Evolutionary conservation across 2,113 vertebrate species (phyloP).

Genomic region (Vidua chalybeata): DNA sequence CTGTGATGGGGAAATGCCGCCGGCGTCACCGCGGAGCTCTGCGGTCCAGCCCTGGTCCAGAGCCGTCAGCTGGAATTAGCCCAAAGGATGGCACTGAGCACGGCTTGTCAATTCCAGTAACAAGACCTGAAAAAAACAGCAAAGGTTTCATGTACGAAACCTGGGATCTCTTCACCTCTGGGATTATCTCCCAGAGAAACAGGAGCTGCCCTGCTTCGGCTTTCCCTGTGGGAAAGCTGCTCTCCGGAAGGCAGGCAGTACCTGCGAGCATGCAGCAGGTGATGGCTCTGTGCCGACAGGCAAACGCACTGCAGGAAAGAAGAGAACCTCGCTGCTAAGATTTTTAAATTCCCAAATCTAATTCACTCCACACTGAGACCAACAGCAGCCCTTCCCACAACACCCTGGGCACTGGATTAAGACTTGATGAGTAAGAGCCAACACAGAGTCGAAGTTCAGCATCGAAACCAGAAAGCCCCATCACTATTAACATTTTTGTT

Average conservation of each 20-base stretch:
- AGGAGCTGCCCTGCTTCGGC: background rate
- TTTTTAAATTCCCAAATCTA: background rate
- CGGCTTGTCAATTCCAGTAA: background rate
- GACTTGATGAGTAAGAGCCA: background rate
- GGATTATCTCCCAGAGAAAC: background rate
- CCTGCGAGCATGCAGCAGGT: background rate
- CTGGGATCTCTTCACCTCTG: background rate
- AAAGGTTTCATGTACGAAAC: background rate
- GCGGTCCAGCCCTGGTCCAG: rapidly evolving
- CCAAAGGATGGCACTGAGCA: background rate
- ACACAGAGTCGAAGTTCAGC: background rate
- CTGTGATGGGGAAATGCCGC: background rate
- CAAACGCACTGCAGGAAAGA: rapidly evolving
- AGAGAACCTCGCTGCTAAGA: background rate
- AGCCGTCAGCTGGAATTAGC: background rate
- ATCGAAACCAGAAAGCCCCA: background rate
- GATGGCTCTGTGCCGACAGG: background rate
- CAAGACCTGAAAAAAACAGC: background rate
- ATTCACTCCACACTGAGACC: background rate
- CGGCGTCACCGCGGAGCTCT: background rate
- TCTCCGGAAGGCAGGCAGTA: background rate
- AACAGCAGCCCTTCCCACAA: background rate
- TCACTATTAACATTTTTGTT: background rate
- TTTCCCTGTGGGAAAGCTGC: background rate
- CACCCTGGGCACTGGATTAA: background rate